A percentile compares a stretch with the other conserved stretches of the same genome.
These are phyloP conservation scores for Tineola bisselliella DNA, from an alignment of 2,888 invertebrate species.

Conservation along the genomic window DNA sequence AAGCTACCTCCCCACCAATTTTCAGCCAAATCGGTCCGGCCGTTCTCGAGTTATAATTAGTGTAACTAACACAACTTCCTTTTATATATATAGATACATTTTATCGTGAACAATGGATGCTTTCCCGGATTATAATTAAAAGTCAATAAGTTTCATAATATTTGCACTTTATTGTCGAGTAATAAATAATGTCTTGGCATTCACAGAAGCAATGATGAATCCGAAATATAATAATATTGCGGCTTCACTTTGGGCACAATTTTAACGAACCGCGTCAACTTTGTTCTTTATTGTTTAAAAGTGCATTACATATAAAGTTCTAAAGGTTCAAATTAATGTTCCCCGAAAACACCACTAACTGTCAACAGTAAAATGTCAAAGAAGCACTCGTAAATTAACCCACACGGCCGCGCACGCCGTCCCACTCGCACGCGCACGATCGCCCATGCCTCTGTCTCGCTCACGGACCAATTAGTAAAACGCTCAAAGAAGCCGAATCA, in stretches of 20 bases:
- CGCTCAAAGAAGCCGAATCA: conserved; percentile 37
- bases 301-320: neutral
- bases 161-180: no score
- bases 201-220: no score
- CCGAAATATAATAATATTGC: no score
- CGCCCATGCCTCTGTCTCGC: conserved; percentile 23
- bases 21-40: no score
- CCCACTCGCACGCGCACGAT: conserved; percentile 24
- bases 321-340: conserved; percentile 23
- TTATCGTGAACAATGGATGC: no score
- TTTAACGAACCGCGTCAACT: conserved; percentile 56
- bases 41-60: no score
- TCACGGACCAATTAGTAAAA: conserved; percentile 42
- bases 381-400: conserved; percentile 35
- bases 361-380: conserved; percentile 30
- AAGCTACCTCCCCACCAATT: no score
- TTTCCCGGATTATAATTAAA: no score
- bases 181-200: no score
- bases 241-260: conserved; percentile 18
- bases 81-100: no score
- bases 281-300: conserved; percentile 32
- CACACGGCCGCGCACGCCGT: conserved; percentile 34
- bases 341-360: conserved; percentile 43
- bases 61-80: no score
- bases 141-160: no score